phyloP scores from a whole-genome alignment of 1,140 invertebrate genomes.

The Anastatus disparis region DNA sequence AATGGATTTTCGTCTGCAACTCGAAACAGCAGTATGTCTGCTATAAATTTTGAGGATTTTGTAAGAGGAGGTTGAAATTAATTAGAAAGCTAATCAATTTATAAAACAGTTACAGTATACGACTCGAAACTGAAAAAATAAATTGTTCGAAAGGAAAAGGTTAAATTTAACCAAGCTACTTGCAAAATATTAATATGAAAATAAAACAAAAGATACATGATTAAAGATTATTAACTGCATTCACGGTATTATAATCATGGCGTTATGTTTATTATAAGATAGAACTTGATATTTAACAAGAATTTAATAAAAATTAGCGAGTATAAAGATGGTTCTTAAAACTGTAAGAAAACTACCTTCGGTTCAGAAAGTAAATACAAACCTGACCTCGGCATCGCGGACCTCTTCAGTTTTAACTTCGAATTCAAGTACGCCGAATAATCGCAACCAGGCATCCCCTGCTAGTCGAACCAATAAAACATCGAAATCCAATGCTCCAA shows the following conservation, averaged over 20 bases:
- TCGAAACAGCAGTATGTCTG: no score
- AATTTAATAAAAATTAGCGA: constrained; percentile 14
- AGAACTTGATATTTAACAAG: background rate
- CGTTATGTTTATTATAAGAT: background rate
- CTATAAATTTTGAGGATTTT: no score
- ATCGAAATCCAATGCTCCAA: no score
- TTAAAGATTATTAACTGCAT: background rate
- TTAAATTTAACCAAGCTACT: no score
- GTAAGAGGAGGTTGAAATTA: no score
- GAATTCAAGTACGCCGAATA: constrained; percentile 34
- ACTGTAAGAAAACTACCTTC: constrained; percentile 1
- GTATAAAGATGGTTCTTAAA: constrained; percentile 27
- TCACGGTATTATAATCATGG: constrained; percentile 15
- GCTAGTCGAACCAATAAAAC: no score
- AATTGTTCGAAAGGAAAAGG: no score
- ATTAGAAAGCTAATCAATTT: no score
- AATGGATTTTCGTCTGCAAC: no score
- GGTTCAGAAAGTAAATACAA: constrained; percentile 43
- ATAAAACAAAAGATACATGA: background rate
- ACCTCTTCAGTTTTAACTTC: constrained; percentile 45
- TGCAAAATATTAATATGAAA: no score
- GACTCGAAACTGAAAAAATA: no score
- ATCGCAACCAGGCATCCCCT: constrained; percentile 23
- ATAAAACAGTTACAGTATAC: no score
- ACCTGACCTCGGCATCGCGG: constrained; percentile 37